Conservation (phyloP, 2,888 invertebrate genomes). For the Arrhopalites spinosus region DNA sequence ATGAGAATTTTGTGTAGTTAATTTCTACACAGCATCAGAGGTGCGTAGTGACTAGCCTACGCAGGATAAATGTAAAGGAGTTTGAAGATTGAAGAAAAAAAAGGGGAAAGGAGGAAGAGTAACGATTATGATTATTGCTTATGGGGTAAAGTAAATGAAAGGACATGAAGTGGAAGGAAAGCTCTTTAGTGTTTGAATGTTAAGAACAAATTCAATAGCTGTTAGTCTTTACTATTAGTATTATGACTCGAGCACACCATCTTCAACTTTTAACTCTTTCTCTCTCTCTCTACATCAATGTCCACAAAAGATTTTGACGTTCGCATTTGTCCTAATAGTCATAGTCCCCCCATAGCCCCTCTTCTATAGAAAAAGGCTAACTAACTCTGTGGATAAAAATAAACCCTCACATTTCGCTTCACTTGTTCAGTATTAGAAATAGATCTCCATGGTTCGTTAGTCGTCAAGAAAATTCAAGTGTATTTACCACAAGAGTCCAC, state of each 20-base stretch:
- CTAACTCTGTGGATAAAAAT: no score
- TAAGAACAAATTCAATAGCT: conserved; percentile 13
- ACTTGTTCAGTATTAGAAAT: no score
- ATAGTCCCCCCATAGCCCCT: no score
- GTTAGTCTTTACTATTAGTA: conserved; percentile 14
- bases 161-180: conserved; percentile 4
- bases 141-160: conserved; percentile 10
- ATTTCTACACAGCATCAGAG: no score
- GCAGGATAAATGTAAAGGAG: not conserved
- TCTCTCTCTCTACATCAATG: conserved; percentile 11
- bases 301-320: no score
- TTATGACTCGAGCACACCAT: not conserved
- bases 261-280: not conserved
- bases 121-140: conserved; percentile 17
- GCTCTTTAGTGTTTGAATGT: conserved; percentile 9
- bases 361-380: no score
- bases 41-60: no score
- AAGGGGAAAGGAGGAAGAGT: not conserved
- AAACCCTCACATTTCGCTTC: no score
- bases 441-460: no score
- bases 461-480: no score
- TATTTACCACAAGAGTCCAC: not conserved
- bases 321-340: not conserved
- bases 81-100: not conserved
- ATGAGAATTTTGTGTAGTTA: no score